Conservation (phyloP, 1,140 invertebrate genomes). For the Aethina tumida region DNA sequence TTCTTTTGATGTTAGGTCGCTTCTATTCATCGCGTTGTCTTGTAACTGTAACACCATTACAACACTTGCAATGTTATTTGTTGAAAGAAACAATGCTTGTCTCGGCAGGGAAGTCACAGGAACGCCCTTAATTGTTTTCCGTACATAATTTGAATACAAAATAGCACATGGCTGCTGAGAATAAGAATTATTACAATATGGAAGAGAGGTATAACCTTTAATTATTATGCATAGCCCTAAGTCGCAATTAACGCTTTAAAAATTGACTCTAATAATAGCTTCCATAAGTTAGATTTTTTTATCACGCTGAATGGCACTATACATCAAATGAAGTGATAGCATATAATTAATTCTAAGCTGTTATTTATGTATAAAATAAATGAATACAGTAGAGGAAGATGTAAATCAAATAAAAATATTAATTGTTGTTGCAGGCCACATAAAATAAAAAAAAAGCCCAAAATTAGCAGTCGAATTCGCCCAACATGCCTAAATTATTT, state of each 20-base stretch:
- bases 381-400: too few relatives aligned
- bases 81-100: constrained; percentile 14
- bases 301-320: not conserved
- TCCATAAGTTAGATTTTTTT: not conserved
- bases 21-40: constrained; percentile 5
- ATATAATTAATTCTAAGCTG: too few relatives aligned
- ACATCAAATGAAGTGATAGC: too few relatives aligned
- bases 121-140: constrained; percentile 15
- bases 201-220: not conserved
- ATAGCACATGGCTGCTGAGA: too few relatives aligned
- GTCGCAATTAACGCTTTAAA: constrained; percentile 1
- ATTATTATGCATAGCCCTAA: constrained; percentile 1
- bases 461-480: too few relatives aligned
- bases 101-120: constrained; percentile 8
- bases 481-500: too few relatives aligned
- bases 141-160: constrained; percentile 14
- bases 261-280: not conserved
- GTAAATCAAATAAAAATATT: too few relatives aligned
- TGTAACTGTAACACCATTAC: constrained; percentile 12
- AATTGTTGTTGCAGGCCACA: too few relatives aligned
- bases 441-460: too few relatives aligned
- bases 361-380: too few relatives aligned
- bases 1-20: too few relatives aligned
- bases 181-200: constrained; percentile 4
- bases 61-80: constrained; percentile 16